phyloP scores from a whole-genome alignment of 1,140 invertebrate genomes.

The Caenorhabditis remanei region DNA sequence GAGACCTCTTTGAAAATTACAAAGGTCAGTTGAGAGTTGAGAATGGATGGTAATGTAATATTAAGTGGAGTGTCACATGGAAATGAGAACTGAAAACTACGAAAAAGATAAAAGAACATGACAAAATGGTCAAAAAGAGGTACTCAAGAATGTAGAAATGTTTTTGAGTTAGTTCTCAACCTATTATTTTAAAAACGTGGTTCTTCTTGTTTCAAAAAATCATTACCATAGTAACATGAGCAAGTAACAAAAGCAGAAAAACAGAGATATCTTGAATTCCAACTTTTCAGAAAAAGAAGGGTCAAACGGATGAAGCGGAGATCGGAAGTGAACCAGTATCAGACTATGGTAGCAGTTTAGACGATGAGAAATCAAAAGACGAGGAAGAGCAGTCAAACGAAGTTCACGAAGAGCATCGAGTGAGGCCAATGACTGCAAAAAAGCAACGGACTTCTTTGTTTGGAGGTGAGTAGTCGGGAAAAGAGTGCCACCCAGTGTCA shows the following conservation, averaged over 20 bases:
- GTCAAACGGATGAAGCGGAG: neutral
- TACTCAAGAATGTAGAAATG: too few species aligned
- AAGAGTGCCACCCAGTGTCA: constrained; percentile 47
- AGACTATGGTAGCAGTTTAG: constrained; percentile 31
- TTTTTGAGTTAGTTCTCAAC: neutral
- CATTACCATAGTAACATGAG: neutral
- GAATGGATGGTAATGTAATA: neutral
- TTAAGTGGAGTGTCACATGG: neutral
- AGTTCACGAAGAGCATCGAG: constrained; percentile 17
- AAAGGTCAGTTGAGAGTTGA: constrained; percentile 7
- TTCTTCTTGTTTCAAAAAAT: neutral
- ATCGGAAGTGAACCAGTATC: constrained; percentile 33
- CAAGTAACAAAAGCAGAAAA: neutral
- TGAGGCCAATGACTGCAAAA: constrained; percentile 42
- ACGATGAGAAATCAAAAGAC: constrained; percentile 18
- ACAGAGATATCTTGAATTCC: neutral
- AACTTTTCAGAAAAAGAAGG: constrained; percentile 19
- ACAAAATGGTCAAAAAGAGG: too few species aligned
- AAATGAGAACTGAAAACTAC: neutral
- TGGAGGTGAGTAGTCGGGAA: constrained; percentile 46
- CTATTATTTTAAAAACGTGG: neutral
- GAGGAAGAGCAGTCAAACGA: neutral
- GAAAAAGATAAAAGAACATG: too few species aligned
- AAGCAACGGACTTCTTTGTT: constrained; percentile 51
- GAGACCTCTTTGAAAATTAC: constrained; percentile 38